Percentiles rank a stretch among this genome's conserved stretches.
phyloP scores from a whole-genome alignment of 1,140 invertebrate species.

The Dryas iulia region DNA sequence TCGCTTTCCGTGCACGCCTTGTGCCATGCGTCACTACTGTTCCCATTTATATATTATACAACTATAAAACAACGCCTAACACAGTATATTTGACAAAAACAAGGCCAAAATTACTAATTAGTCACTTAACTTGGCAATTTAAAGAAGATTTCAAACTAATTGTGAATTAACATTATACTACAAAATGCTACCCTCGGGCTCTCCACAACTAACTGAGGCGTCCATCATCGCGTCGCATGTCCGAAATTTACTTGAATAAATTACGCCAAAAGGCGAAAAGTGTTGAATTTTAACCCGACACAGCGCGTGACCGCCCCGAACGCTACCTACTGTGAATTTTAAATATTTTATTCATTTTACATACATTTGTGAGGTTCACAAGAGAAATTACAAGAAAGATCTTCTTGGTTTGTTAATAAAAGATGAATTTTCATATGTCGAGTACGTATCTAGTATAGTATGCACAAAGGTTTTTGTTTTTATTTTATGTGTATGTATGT shows the following conservation, averaged over 20 bases:
- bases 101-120: background rate
- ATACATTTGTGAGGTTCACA: conserved; percentile 26
- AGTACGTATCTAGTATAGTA: background rate
- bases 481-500: background rate
- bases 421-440: background rate
- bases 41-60: too few species aligned
- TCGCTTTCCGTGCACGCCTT: too few species aligned
- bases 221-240: conserved; percentile 56
- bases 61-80: too few species aligned
- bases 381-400: conserved; percentile 18
- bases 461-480: background rate
- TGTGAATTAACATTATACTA: conserved; percentile 23
- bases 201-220: conserved; percentile 46
- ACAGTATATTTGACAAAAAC: background rate
- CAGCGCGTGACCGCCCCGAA: conserved; percentile 51
- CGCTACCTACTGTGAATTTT: conserved; percentile 46
- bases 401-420: conserved; percentile 1
- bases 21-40: too few species aligned
- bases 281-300: conserved; percentile 67
- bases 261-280: conserved; percentile 56
- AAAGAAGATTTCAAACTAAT: conserved; percentile 9
- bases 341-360: conserved; percentile 48
- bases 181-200: conserved; percentile 36
- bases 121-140: conserved; percentile 3
- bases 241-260: conserved; percentile 68